These are phyloP conservation scores for Tetraodon nigroviridis DNA, from an alignment of 2,113 vertebrate genomes.

Conservation along the genomic window DNA sequence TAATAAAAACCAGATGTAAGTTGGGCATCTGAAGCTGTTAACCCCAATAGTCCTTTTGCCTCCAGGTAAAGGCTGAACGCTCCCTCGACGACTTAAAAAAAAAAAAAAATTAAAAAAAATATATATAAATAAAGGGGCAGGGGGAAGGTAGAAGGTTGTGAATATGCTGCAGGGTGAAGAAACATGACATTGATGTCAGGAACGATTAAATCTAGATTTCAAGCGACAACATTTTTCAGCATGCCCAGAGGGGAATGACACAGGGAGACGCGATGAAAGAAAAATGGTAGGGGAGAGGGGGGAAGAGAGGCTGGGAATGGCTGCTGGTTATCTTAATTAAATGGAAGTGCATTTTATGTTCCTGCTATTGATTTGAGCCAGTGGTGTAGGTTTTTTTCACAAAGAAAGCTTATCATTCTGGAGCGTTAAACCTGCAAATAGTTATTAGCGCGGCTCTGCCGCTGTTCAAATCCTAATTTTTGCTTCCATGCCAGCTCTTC, in stretches of 20 bases:
- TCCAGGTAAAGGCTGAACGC: conserved; percentile 35
- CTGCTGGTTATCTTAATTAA: conserved; percentile 72
- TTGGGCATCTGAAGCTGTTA: conserved; percentile 27
- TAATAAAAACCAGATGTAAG: conserved; percentile 17
- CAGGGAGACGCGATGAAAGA: conserved; percentile 23
- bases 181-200: conserved; percentile 55
- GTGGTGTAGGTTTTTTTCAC: conserved; percentile 47
- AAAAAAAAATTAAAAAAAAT: not conserved
- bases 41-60: conserved; percentile 42
- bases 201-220: conserved; percentile 63
- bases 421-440: no score
- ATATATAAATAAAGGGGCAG: conserved; percentile 7
- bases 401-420: no score
- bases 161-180: conserved; percentile 52
- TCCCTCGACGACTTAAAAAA: conserved; percentile 51
- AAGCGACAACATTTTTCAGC: conserved; percentile 46
- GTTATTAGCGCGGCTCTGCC: no score
- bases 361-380: conserved; percentile 62
- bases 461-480: no score
- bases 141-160: conserved; percentile 32
- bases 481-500: not conserved
- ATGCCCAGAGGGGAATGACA: conserved; percentile 41
- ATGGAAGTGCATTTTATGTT: conserved; percentile 64
- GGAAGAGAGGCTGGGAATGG: conserved; percentile 56
- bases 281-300: conserved; percentile 29